phyloP scores from a whole-genome alignment of 2,888 invertebrate genomes.

The Panzeria rudis region DNA sequence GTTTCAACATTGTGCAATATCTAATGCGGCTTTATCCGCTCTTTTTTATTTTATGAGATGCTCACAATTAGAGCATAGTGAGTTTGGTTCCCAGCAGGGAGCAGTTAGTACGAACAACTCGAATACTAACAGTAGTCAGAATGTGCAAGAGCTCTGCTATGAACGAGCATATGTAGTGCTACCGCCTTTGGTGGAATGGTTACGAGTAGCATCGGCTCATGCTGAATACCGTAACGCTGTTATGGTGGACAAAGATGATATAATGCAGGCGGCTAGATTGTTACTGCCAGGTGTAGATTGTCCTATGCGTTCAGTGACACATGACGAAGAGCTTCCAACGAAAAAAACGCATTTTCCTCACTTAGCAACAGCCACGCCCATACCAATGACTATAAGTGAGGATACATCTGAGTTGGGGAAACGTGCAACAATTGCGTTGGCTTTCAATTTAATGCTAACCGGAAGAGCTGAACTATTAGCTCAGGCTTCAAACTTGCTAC shows the following conservation, averaged over 20 bases:
- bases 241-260: conserved; percentile 92
- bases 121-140: conserved; percentile 80
- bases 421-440: conserved; percentile 89
- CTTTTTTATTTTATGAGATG: conserved; percentile 97
- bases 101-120: conserved; percentile 76
- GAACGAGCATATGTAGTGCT: conserved; percentile 94
- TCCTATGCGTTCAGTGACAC: conserved; percentile 90
- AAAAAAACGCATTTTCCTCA: conserved; percentile 78
- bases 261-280: conserved; percentile 93
- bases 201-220: conserved; percentile 92
- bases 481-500: conserved; percentile 90
- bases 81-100: conserved; percentile 81
- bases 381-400: conserved; percentile 75
- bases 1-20: conserved; percentile 84
- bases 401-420: conserved; percentile 86
- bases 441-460: conserved; percentile 92
- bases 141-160: conserved; percentile 90
- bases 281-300: conserved; percentile 95
- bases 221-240: conserved; percentile 91
- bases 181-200: conserved; percentile 96
- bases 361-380: conserved; percentile 54
- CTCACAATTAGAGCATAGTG: conserved; percentile 91
- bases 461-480: conserved; percentile 91
- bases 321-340: conserved; percentile 84
- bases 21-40: conserved; percentile 89